Base-by-base conservation (phyloP, 2,888 invertebrate species). In the Heliconius charithonia region DNA sequence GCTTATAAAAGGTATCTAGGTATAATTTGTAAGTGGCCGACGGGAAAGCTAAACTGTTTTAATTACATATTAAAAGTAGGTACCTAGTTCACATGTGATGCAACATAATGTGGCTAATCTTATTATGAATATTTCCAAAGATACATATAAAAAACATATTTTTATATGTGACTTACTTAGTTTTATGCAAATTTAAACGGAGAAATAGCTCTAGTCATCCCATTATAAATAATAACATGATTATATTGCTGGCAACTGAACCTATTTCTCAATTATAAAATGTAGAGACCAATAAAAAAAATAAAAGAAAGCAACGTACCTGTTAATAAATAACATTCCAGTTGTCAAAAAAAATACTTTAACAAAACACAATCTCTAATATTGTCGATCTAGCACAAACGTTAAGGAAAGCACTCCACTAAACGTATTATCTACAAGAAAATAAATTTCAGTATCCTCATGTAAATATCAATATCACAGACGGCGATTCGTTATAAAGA, bases 401-500 rank as follows among this genome's bases (percentile, higher is more conserved):
- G 87, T 72, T 72, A 59, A 72, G 87, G 82, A 87, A 80, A 90
- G 83, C 94, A 94, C 94, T 92, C 90, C 93, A 94, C 94, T 89
- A 85, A 90, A 92, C 86, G 86, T 87, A 85, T 66, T 27, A 90
- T 87, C 85, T 87, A 90, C 71, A 78, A 56, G 73, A 80, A 91
- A 90, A 90, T 89, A 89, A 85, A 86, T 89, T 88, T 91, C 87
- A 90, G 89, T 91, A 91, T 92, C 87, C 88, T 89, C 88, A 90
- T 89, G 87, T 87, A 92, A 89, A 86, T 89, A 88, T 83, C 77
- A 78, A 80, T 90, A 93, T 93, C 93, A 94, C 94, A 92, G 83
- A 89, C 88, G 88, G 90, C 93, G 90, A 88, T 87, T 90, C 89
- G 93, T 90, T 93, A 93, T 93, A 93, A 93, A 81, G 83, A 85